phyloP scores from a whole-genome alignment of 1,140 invertebrate genomes.

The Macrotrachela quadricornifera region DNA sequence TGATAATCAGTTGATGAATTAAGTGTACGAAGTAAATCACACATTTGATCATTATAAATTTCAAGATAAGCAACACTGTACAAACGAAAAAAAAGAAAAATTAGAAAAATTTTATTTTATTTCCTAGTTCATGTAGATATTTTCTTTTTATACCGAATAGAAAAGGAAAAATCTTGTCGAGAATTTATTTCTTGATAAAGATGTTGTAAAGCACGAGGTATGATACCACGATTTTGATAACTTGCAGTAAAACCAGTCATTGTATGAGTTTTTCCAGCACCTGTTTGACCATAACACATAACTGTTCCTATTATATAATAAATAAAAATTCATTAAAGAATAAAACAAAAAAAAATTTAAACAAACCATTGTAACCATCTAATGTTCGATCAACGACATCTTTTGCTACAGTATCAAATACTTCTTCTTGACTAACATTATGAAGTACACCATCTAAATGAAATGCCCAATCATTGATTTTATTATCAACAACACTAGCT shows the following conservation, averaged over 20 bases:
- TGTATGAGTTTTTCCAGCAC: constrained; percentile 28
- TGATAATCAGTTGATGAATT: too few species aligned
- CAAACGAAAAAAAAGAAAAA: not conserved
- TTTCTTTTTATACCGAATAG: constrained; percentile 17
- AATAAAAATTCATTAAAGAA: not conserved
- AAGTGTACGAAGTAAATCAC: constrained; percentile 19
- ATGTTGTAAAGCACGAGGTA: constrained; percentile 23
- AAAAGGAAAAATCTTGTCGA: constrained; percentile 20
- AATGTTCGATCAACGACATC: constrained; percentile 21
- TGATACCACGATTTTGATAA: constrained; percentile 23
- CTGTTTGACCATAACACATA: constrained; percentile 31
- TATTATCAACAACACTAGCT: constrained; percentile 23
- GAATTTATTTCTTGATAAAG: constrained; percentile 25
- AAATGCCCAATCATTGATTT: constrained; percentile 30
- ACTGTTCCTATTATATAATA: constrained; percentile 19
- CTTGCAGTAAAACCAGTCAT: constrained; percentile 28
- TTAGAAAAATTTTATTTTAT: not conserved
- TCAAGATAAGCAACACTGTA: constrained; percentile 27
- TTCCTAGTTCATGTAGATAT: too few species aligned
- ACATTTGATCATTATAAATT: constrained; percentile 30
- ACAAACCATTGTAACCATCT: constrained; percentile 27
- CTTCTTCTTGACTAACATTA: constrained; percentile 24
- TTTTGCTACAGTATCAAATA: constrained; percentile 20
- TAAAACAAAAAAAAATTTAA: too few species aligned
- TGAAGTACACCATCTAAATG: constrained; percentile 26